Base-by-base conservation (phyloP, 2,888 invertebrate genomes). In the Acrobasis consociella region DNA sequence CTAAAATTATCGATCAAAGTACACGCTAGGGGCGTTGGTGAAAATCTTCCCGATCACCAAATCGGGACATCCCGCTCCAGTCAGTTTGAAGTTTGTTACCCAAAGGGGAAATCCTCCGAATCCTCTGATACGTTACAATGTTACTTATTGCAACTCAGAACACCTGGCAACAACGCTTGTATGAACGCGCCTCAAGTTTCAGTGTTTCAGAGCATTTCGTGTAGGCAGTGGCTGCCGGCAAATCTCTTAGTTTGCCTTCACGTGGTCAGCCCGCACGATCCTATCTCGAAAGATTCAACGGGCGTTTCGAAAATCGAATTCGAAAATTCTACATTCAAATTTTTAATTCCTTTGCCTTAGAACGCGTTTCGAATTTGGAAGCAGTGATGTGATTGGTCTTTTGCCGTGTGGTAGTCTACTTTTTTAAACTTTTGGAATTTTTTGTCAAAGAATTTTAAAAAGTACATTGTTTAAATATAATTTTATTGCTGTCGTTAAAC, bases 161-260 rank as follows among this genome's bases (percentile, higher is more conserved):
- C 31, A 31, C 31, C 31, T 31, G 31, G 31, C 31, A 31, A 31
- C 22, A 22, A 22, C 31, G 31, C 31, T 31, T 7, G 31, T 31
- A 7, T 31, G 31, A 37, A 65, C 72, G 67, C 67, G 71, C 56
- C 75, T 75, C 72, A 68, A 64, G 74, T 78, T 81, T 80, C 81
- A 81, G 77, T 64, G 66, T 72, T 78, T 80, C 77, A 77, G 76
- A 59, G 63, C 61, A 62, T 70, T 62, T 55, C 62, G 67, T 64
- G 69, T 62, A 66, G 60, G 60, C 31, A 67, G 67, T 65, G 49
- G 49, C 62, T 61, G 55, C 63, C 50, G 59, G 56, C 22, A 56
- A 58, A 62, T 58, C 59, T 67, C 61, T 64, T 69, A 65, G 66
- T 70, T 72, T 72, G 72, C 74, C 65, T 42, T 56, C 65, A 72